These are phyloP conservation scores for Micropoecilia bifurca DNA, from an alignment of 2,797 vertebrate species.

Conservation along the genomic window DNA sequence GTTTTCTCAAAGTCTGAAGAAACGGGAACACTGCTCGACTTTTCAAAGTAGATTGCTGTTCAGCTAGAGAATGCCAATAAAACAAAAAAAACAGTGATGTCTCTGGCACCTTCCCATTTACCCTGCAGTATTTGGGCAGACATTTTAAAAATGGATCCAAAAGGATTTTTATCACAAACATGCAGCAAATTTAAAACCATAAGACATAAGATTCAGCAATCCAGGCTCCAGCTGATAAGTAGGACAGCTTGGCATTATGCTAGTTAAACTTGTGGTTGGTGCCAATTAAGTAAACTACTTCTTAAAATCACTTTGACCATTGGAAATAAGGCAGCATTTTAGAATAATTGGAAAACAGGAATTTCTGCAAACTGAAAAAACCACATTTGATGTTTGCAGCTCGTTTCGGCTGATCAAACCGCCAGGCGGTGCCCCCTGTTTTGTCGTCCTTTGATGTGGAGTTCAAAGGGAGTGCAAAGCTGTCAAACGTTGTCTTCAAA, in stretches of 20 bases:
- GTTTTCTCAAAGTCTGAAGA: conserved; percentile 24
- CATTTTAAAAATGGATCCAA: conserved; percentile 39
- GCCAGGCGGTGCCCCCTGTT: conserved; percentile 48
- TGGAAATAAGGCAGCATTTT: conserved; percentile 30
- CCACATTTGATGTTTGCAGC: conserved; percentile 40
- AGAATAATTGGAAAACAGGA: conserved; percentile 26
- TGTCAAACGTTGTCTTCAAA: conserved; percentile 67
- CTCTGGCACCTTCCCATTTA: conserved; percentile 59
- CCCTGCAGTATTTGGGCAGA: conserved; percentile 50
- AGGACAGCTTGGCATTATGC: conserved; percentile 38
- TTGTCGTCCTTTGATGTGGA: conserved; percentile 66
- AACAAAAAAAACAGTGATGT: conserved; percentile 23
- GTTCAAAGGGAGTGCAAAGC: conserved; percentile 66
- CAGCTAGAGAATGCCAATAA: conserved; percentile 33
- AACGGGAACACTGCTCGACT: conserved; percentile 33
- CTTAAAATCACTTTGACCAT: conserved; percentile 37
- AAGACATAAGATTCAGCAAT: conserved; percentile 51
- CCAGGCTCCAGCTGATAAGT: conserved; percentile 56
- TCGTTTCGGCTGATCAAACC: conserved; percentile 57
- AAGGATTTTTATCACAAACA: conserved; percentile 40
- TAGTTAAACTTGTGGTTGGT: conserved; percentile 37
- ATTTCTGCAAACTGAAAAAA: conserved; percentile 28
- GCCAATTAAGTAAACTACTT: conserved; percentile 43
- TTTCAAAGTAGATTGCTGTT: conserved; percentile 50
- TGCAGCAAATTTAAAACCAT: conserved; percentile 49